Percentiles rank a stretch among this genome's conserved stretches.
Conservation (phyloP, 2,888 invertebrate species). For the Drosophila borborema region DNA sequence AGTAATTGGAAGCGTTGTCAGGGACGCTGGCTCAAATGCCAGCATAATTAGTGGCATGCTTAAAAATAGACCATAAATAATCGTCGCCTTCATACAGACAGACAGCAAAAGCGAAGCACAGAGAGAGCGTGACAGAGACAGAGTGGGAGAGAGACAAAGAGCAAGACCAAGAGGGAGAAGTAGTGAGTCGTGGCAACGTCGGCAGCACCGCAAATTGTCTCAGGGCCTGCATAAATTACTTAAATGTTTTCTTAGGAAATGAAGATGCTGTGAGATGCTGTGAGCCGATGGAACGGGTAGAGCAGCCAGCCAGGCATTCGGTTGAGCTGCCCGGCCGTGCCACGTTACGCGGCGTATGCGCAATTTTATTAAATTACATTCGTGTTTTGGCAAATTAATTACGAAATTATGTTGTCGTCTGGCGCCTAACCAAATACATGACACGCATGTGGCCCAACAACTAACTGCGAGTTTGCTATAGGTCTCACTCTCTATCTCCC, state of each 20-base stretch:
- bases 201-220: slow-evolving; percentile 65
- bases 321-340: slow-evolving; percentile 14
- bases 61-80: slow-evolving; percentile 80
- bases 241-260: slow-evolving; percentile 69
- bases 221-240: slow-evolving; percentile 75
- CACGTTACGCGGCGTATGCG: slow-evolving; percentile 69
- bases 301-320: background rate
- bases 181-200: slow-evolving; percentile 12
- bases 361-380: slow-evolving; percentile 82
- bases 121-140: background rate
- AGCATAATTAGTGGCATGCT: slow-evolving; percentile 75
- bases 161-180: background rate
- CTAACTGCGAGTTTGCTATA: background rate
- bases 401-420: slow-evolving; percentile 82
- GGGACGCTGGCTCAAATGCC: slow-evolving; percentile 64
- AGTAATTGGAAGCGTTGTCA: slow-evolving; percentile 75
- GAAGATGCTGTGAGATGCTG: slow-evolving; percentile 53
- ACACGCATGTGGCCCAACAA: slow-evolving; percentile 5
- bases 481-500: too few species aligned
- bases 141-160: background rate
- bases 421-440: slow-evolving; percentile 61
- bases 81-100: slow-evolving; percentile 55
- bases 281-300: slow-evolving; percentile 29
- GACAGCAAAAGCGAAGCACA: background rate
- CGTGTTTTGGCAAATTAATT: slow-evolving; percentile 83